Evolutionary conservation across 2,888 invertebrate species (phyloP), one percentile per base, ranked within the genome.

Genomic region (Mesochorus sp.): DNA sequence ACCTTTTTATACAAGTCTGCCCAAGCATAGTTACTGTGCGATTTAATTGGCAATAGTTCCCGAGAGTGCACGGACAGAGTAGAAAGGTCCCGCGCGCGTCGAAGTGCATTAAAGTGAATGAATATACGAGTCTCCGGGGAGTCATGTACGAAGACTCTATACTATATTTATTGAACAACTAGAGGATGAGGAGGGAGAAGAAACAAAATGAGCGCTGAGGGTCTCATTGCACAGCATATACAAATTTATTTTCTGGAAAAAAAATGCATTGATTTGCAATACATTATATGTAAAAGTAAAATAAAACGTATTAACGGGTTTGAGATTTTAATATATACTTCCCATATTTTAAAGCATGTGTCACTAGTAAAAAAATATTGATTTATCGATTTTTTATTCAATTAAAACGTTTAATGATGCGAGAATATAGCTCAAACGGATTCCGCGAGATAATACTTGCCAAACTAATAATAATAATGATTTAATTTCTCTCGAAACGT

Each of bases 31-130:
- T 68, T 57, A 42, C 80, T 73, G 66, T 21, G 70, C 81, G 84
- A 86, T 85, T 84, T 82, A 86, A 86, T 85, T 82, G 84, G 81
- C 83, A 83, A 84, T 76, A 83, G 81, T 62, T 67, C 81, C 80
- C 79, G 37, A 39, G 64, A 71, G 83, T 49, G 62, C 26, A 47
- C 42, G 53, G n/a, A 66, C 42, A 34, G 57, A 49, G 59, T 49
- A 37, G 70, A 39, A 62, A 64, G 61, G 37, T 55, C 39, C 55
- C 57, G 19, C 57, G 39, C 39, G 55, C 76, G 77, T 70, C 76
- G 66, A 55, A 76, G 66, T 79, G 73, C 82, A 86, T 86, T 86
- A 86, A 80, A 77, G 80, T 44, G 84, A 85, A 86, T 85, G 84
- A 86, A 86, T 79, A 77, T 83, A 86, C 82, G 86, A 84, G 77